A percentile compares a stretch with the other conserved stretches of the same genome.
These are phyloP conservation scores for Anhinga anhinga DNA, from an alignment of 2,113 vertebrate species.

Conservation along the genomic window DNA sequence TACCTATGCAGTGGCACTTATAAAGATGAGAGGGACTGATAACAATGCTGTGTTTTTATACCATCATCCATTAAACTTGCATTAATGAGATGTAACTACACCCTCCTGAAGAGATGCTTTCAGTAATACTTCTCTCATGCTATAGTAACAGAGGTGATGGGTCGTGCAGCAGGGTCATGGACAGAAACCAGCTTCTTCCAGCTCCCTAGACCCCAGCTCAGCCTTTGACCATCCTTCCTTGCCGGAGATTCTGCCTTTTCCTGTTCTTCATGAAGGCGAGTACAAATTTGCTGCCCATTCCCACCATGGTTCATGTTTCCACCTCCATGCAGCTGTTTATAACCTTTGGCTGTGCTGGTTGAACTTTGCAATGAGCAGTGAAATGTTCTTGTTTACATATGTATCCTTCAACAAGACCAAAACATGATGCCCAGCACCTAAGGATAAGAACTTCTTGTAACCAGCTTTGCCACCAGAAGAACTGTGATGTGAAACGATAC, in stretches of 20 bases:
- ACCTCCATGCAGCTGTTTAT: not conserved
- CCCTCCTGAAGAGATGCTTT: not conserved
- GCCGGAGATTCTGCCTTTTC: not conserved
- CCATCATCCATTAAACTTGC: not conserved
- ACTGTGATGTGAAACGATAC: not conserved
- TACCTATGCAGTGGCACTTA: conserved; percentile 12
- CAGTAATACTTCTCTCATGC: not conserved
- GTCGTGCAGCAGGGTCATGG: not conserved
- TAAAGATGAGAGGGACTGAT: not conserved
- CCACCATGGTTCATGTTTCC: not conserved
- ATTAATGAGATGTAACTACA: not conserved
- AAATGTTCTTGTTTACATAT: not conserved
- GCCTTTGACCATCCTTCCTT: not conserved
- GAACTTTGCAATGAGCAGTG: not conserved
- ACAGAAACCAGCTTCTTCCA: not conserved
- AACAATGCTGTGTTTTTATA: not conserved
- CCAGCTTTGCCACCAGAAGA: not conserved
- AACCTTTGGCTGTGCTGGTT: not conserved
- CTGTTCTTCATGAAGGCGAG: not conserved
- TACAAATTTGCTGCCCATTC: not conserved
- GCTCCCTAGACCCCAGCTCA: not conserved
- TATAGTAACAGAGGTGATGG: not conserved
- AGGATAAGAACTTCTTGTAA: not conserved
- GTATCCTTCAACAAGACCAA: not conserved
- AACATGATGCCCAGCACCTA: not conserved